phyloP scores from a whole-genome alignment of 2,888 invertebrate genomes.

The Griposia aprilina region DNA sequence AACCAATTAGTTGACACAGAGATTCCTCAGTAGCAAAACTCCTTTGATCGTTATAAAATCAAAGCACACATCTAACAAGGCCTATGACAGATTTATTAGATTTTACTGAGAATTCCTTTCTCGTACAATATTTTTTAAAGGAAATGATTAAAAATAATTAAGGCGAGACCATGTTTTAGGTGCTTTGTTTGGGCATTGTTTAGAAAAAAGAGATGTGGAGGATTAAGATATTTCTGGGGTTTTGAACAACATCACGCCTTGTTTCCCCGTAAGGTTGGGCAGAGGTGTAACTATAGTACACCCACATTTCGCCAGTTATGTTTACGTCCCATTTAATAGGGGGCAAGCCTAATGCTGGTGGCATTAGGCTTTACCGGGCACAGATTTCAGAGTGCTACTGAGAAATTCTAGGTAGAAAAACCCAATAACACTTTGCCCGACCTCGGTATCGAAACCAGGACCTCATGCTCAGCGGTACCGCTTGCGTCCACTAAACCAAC shows the following conservation, averaged over 20 bases:
- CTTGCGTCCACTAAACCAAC: no score
- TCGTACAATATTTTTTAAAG: conserved; percentile 76
- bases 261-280: no score
- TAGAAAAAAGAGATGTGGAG: not conserved
- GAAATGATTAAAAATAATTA: conserved; percentile 73
- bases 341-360: no score
- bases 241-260: not conserved
- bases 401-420: no score
- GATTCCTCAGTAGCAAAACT: conserved; percentile 78
- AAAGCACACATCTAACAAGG: conserved; percentile 86
- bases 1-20: conserved; percentile 86
- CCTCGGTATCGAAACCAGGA: no score
- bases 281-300: no score
- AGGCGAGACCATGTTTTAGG: conserved; percentile 36
- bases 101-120: conserved; percentile 79
- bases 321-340: no score
- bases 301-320: no score
- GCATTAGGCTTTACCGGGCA: no score
- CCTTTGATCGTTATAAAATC: conserved; percentile 87
- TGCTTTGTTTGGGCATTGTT: conserved; percentile 40
- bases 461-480: no score
- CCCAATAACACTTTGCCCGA: no score
- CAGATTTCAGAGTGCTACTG: no score
- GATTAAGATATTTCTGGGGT: not conserved
- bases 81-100: conserved; percentile 87